Percentiles rank a stretch among this genome's conserved stretches.
Evolutionary conservation across 2,113 vertebrate species (phyloP).

Genomic region (Apaloderma vittatum): DNA sequence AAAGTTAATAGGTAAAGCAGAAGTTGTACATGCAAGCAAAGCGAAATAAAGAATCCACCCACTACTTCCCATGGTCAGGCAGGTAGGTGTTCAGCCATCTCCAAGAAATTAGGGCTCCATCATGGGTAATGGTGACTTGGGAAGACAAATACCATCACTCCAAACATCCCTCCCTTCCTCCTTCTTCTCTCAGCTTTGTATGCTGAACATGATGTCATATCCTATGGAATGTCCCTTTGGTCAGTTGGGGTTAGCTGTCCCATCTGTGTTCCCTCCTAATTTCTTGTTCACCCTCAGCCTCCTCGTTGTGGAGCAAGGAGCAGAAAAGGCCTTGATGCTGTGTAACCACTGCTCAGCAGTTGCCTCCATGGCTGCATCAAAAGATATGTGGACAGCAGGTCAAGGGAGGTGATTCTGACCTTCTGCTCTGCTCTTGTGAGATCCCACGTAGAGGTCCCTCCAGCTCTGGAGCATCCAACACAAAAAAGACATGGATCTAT

Average conservation of each 20-base stretch:
- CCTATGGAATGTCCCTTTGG: not conserved
- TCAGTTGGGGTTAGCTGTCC: not conserved
- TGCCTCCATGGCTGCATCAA: no score
- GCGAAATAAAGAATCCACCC: not conserved
- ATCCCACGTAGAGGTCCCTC: no score
- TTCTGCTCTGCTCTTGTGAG: no score
- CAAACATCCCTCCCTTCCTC: accelerated
- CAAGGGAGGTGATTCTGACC: no score
- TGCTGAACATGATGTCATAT: not conserved
- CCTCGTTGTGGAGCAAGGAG: accelerated
- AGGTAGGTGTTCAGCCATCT: not conserved
- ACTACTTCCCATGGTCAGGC: accelerated
- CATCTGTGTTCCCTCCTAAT: not conserved
- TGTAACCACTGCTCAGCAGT: not conserved
- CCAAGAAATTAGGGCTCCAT: not conserved
- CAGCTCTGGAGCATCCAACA: no score
- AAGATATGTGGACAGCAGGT: no score
- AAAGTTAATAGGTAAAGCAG: not conserved
- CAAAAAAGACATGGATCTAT: no score
- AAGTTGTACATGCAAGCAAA: not conserved
- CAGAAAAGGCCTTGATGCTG: not conserved
- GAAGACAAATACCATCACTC: accelerated
- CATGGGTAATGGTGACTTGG: accelerated
- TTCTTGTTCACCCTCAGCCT: not conserved
- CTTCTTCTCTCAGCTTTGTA: not conserved